phyloP scores from a whole-genome alignment of 2,113 vertebrate species.

The Hepsetus odoe region DNA sequence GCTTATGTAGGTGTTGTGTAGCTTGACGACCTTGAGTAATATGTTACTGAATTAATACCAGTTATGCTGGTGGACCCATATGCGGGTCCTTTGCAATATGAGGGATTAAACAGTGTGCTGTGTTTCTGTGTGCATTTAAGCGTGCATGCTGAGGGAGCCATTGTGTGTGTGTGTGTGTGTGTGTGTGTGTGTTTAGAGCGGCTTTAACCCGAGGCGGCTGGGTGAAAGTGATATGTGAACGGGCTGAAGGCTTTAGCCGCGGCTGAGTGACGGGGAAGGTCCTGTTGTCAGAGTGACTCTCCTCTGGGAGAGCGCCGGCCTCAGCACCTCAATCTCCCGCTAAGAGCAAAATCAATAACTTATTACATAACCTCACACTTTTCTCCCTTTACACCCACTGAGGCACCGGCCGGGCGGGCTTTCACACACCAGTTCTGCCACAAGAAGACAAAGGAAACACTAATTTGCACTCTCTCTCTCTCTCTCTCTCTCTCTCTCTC shows the following conservation, averaged over 20 bases:
- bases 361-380: constrained; percentile 74
- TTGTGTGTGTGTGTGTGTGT: constrained; percentile 66
- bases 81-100: not conserved
- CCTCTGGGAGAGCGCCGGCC: constrained; percentile 63
- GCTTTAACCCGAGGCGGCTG: constrained; percentile 76
- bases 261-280: constrained; percentile 51
- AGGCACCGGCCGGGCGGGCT: constrained; percentile 1
- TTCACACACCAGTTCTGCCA: not conserved
- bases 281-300: constrained; percentile 62
- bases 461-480: not conserved
- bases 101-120: not conserved
- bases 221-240: constrained; percentile 80
- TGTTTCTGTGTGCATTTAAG: constrained; percentile 78
- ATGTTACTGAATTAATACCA: too few species aligned
- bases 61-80: not conserved
- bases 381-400: constrained; percentile 43
- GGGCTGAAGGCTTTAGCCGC: constrained; percentile 67
- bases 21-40: too few species aligned
- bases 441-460: not conserved
- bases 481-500: too few species aligned
- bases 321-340: constrained; percentile 72
- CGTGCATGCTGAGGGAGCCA: constrained; percentile 76
- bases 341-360: constrained; percentile 77
- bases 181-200: constrained; percentile 62
- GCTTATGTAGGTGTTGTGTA: too few species aligned